phyloP scores from a whole-genome alignment of 1,140 invertebrate species.

The Aphelenchoides besseyi region DNA sequence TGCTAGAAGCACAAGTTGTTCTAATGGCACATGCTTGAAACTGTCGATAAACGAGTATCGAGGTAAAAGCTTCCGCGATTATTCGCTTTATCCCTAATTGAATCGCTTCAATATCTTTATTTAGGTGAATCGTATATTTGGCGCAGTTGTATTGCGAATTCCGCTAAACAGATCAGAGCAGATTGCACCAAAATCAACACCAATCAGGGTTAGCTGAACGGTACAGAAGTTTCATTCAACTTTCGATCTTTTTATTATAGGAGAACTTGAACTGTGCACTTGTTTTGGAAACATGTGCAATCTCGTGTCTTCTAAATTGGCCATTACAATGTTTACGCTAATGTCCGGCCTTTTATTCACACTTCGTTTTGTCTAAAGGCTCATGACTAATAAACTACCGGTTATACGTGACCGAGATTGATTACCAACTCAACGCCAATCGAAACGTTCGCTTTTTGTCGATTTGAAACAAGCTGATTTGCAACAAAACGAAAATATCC shows the following conservation, averaged over 20 bases:
- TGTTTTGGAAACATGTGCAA: conserved; percentile 17
- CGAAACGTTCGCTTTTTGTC: too few species aligned
- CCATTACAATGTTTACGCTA: not conserved
- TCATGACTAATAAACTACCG: not conserved
- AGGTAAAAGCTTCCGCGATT: too few species aligned
- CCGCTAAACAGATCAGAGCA: not conserved
- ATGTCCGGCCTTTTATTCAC: not conserved
- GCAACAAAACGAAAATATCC: not conserved
- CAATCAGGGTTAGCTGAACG: too few species aligned
- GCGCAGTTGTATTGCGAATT: conserved; percentile 2
- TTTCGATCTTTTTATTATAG: too few species aligned
- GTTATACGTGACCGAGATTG: too few species aligned
- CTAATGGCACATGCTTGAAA: conserved; percentile 3
- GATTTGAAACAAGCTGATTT: not conserved
- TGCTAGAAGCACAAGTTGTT: not conserved
- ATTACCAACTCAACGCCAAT: too few species aligned
- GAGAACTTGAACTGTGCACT: conserved; percentile 2
- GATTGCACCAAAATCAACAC: conserved; percentile 18
- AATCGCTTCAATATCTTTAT: not conserved
- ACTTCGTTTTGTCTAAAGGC: not conserved
- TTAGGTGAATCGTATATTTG: conserved; percentile 1
- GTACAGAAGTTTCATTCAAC: too few species aligned
- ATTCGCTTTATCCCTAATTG: not conserved
- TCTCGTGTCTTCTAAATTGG: not conserved
- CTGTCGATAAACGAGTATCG: conserved; percentile 1